Base-by-base conservation (phyloP, 2,113 vertebrate genomes). In the Sceloporus tristichus region DNA sequence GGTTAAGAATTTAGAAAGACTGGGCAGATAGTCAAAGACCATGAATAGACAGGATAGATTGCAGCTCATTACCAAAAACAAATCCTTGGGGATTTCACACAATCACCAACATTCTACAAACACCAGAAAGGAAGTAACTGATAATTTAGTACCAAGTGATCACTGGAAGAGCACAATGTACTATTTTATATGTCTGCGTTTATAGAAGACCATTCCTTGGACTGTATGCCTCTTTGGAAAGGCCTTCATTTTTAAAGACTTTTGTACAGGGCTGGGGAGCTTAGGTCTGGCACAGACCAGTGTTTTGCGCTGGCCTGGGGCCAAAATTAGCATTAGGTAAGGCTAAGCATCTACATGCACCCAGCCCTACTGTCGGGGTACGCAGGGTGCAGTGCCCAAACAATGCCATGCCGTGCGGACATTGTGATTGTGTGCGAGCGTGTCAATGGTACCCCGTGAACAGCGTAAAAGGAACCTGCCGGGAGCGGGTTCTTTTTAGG, bases 1-100 rank as follows among this genome's bases (percentile, higher is more conserved):
- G 93, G 95, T 97, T 97, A 97, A 95, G 95, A 97, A 97, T 94
- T 96, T 94, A 68, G 92, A 77, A 92, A 96, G 96, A 97, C 96
- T 95, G 94, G 95, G 93, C 88, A 95, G 95, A 97, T 97, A 96
- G 93, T 93, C 73, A 4, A 95, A 96, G 91, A 82, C 1, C 79
- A 93, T 87, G 92, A 88, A 90, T 83, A 93, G 94, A 93, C 29
- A 90, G 91, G 86, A 90, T 34, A 10, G 92, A 91, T 96, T 97
- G 97, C 96, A 97, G 97, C 95, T 97, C 95, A 96, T 96, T 97
- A 97, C 90, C 0, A 19, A 89, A 90, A 94, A 76, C 40, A 62
- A 94, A 92, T 95, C 96, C 93, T 66, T 0, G 54, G 92, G 95
- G 95, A 87, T 90, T 91, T 27, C 89, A 19, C 70, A 56, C 34